Conservation (phyloP, 2,888 invertebrate genomes). For the Drosophila suboccidentalis region DNA sequence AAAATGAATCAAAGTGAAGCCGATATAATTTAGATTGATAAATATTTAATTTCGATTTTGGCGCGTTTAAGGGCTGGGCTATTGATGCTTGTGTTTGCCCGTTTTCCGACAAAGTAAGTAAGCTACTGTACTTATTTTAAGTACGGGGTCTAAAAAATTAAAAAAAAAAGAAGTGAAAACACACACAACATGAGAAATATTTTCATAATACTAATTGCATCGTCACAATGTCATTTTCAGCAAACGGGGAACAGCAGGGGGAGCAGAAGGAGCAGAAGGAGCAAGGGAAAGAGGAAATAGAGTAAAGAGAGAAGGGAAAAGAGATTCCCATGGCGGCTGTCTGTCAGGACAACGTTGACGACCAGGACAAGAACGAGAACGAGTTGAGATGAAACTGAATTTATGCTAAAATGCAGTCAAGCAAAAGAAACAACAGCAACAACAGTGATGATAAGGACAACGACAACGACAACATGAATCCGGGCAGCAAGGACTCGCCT, state of each 20-base stretch:
- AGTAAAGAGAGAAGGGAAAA: conserved; percentile 1
- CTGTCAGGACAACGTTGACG: conserved; percentile 60
- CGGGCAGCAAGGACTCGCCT: conserved; percentile 67
- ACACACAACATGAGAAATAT: conserved; percentile 80
- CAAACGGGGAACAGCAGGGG: neutral
- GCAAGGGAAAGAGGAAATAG: neutral
- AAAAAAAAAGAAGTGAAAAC: conserved; percentile 53
- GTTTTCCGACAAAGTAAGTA: no score
- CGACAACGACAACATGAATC: conserved; percentile 35
- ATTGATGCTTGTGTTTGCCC: no score
- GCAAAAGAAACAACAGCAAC: conserved; percentile 60
- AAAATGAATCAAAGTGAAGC: no score
- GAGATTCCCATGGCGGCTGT: conserved; percentile 57
- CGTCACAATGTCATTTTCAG: conserved; percentile 85
- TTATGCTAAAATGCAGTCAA: conserved; percentile 81
- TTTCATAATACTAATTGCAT: conserved; percentile 85
- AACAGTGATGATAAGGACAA: conserved; percentile 42
- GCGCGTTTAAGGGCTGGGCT: no score
- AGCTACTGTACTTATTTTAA: no score
- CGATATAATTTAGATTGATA: no score
- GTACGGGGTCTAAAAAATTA: no score
- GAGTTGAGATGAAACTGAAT: conserved; percentile 82
- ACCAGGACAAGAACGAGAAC: conserved; percentile 29
- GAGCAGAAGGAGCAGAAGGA: neutral
- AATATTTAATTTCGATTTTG: no score